These are phyloP conservation scores for Anoplius nigerrimus DNA, from an alignment of 2,888 invertebrate species.

Conservation along the genomic window DNA sequence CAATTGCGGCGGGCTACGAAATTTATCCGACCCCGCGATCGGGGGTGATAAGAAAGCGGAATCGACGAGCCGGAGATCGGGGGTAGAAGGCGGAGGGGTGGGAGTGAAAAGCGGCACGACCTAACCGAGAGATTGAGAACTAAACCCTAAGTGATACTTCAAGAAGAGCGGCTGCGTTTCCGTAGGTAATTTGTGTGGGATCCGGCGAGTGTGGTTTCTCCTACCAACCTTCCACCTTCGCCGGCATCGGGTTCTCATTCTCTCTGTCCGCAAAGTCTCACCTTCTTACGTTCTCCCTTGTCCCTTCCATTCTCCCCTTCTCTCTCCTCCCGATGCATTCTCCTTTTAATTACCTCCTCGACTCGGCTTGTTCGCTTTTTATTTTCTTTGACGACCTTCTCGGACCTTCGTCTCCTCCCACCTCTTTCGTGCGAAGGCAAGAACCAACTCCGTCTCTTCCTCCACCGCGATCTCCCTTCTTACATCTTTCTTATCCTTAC, in stretches of 20 bases:
- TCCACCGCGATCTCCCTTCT: conserved; percentile 17
- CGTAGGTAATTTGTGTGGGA: conserved; percentile 68
- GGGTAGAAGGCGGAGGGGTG: conserved; percentile 43
- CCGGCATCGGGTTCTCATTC: not conserved
- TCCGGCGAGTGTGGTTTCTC: conserved; percentile 54
- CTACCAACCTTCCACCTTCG: not conserved
- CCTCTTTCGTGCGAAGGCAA: too few relatives aligned
- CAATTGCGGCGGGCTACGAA: conserved; percentile 50
- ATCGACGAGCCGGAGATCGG: conserved; percentile 53
- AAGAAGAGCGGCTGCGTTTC: conserved; percentile 51
- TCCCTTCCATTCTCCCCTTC: conserved; percentile 19
- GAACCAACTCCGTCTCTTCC: conserved; percentile 20
- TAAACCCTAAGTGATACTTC: conserved; percentile 61
- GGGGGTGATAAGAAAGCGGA: conserved; percentile 20
- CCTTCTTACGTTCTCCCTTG: conserved; percentile 14
- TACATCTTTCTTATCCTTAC: conserved; percentile 12
- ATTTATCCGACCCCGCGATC: conserved; percentile 54
- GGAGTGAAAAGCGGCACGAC: conserved; percentile 39
- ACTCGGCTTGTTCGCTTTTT: not conserved
- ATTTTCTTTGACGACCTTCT: not conserved
- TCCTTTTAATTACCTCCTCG: conserved; percentile 17
- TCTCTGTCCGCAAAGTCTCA: conserved; percentile 28
- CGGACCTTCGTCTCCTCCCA: not conserved
- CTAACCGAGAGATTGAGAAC: too few relatives aligned
- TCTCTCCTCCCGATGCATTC: conserved; percentile 10